These are phyloP conservation scores for Spea bombifrons DNA, from an alignment of 2,113 vertebrate genomes.

Conservation along the genomic window DNA sequence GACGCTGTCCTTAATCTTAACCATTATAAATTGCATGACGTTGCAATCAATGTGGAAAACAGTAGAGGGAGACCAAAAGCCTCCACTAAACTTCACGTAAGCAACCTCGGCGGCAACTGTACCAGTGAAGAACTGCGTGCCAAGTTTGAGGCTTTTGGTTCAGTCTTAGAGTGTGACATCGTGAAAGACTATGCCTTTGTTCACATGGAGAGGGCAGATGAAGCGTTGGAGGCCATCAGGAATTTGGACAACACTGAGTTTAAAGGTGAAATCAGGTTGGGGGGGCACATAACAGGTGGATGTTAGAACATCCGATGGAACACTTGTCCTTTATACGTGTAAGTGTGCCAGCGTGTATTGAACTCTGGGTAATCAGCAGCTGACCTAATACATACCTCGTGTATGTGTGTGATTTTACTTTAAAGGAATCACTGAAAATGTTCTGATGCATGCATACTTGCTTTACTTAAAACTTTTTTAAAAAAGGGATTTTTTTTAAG, in stretches of 20 bases:
- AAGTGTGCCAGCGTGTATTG: no score
- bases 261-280: slow-evolving; percentile 78
- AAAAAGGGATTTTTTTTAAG: no score
- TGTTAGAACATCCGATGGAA: background rate
- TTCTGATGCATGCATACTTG: no score
- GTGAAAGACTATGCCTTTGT: slow-evolving; percentile 97
- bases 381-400: no score
- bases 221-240: slow-evolving; percentile 90
- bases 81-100: slow-evolving; percentile 91
- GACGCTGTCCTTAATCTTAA: slow-evolving; percentile 91
- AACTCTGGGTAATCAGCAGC: no score
- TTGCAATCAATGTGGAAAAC: slow-evolving; percentile 91
- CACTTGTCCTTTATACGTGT: no score
- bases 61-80: slow-evolving; percentile 86
- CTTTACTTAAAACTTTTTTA: no score
- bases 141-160: slow-evolving; percentile 90
- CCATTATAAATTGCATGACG: slow-evolving; percentile 89
- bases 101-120: slow-evolving; percentile 81
- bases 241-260: slow-evolving; percentile 89
- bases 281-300: background rate
- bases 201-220: slow-evolving; percentile 93
- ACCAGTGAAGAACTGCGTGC: slow-evolving; percentile 90
- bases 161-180: slow-evolving; percentile 92
- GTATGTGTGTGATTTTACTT: no score
- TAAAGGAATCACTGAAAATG: no score